These are phyloP conservation scores for Caenorhabditis sp. DNA, from an alignment of 2,888 invertebrate species.

Conservation along the genomic window DNA sequence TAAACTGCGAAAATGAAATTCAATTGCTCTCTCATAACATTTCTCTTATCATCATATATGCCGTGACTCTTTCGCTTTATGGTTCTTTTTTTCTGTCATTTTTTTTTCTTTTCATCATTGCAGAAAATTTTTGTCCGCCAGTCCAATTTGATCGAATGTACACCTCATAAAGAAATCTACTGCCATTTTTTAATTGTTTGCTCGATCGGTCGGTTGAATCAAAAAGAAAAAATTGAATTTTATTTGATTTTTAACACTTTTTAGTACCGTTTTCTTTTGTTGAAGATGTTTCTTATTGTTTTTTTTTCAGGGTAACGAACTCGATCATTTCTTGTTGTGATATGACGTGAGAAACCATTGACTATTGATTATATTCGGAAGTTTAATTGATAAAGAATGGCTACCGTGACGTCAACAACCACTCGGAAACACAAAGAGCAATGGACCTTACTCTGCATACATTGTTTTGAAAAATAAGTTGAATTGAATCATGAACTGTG, in stretches of 20 bases:
- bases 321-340: background rate
- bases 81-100: conserved; percentile 23
- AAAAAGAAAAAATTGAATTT: background rate
- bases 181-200: background rate
- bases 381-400: background rate
- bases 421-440: too few species aligned
- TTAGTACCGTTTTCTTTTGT: background rate
- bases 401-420: background rate
- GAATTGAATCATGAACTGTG: too few species aligned
- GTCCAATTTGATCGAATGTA: conserved; percentile 2
- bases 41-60: conserved; percentile 24
- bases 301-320: background rate
- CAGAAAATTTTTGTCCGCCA: background rate
- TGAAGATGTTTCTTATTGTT: background rate
- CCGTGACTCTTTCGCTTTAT: conserved; percentile 29
- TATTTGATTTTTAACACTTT: background rate
- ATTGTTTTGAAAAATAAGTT: too few species aligned
- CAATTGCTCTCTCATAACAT: conserved; percentile 40
- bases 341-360: background rate
- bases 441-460: too few species aligned
- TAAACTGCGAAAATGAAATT: conserved; percentile 26
- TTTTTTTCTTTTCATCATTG: conserved; percentile 1
- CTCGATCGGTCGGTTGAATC: background rate
- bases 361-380: background rate
- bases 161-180: background rate